Conservation (phyloP, 2,797 vertebrate species). For the Cynodonichthys magdalenae region DNA sequence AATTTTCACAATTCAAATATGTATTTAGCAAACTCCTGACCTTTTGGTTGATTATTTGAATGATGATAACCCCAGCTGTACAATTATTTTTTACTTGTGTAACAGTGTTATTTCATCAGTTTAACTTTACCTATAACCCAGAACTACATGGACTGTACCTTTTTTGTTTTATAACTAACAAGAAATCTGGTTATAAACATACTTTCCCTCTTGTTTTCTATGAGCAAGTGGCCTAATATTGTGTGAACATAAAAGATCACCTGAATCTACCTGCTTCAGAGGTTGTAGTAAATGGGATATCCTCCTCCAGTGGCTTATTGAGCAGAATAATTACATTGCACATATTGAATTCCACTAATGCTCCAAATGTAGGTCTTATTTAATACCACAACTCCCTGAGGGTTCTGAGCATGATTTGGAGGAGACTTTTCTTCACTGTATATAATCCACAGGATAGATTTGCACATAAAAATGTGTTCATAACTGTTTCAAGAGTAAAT, state of each 20-base stretch:
- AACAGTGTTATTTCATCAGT: slow-evolving; percentile 15
- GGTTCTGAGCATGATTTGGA: slow-evolving; percentile 73
- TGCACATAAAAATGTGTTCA: slow-evolving; percentile 55
- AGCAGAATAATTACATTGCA: slow-evolving; percentile 84
- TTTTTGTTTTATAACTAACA: slow-evolving; percentile 11
- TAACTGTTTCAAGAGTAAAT: slow-evolving; percentile 46
- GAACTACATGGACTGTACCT: slow-evolving; percentile 14
- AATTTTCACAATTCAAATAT: neutral
- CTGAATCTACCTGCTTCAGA: slow-evolving; percentile 69
- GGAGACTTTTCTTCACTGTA: slow-evolving; percentile 68
- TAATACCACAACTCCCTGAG: slow-evolving; percentile 77
- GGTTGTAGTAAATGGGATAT: slow-evolving; percentile 77
- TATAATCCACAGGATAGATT: slow-evolving; percentile 62
- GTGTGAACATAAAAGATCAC: slow-evolving; percentile 68
- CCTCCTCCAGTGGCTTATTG: slow-evolving; percentile 83
- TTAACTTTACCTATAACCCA: neutral
- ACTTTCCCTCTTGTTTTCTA: slow-evolving; percentile 15
- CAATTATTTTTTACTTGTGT: neutral
- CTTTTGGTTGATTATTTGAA: neutral
- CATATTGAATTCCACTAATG: slow-evolving; percentile 82
- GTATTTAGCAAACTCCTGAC: neutral
- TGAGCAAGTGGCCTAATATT: slow-evolving; percentile 59
- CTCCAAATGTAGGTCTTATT: slow-evolving; percentile 81
- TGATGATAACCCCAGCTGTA: neutral
- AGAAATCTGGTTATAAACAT: slow-evolving; percentile 33